Conservation (phyloP, 2,888 invertebrate genomes). For the Meta bourneti region DNA sequence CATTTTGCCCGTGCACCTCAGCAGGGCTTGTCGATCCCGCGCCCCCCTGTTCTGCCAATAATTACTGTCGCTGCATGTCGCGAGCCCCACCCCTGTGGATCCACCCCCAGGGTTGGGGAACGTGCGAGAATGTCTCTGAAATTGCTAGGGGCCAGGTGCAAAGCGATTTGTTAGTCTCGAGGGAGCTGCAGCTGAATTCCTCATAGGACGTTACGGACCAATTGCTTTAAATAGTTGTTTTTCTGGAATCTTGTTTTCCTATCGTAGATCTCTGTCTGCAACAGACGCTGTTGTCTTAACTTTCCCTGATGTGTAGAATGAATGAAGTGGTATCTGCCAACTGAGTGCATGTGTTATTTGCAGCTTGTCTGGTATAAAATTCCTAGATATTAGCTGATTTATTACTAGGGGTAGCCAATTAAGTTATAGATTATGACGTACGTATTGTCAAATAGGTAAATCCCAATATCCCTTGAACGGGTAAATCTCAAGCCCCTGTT, state of each 20-base stretch:
- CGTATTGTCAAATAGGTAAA: background rate
- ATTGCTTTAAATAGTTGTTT: conserved; percentile 56
- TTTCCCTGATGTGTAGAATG: background rate
- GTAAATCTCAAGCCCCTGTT: too few species aligned
- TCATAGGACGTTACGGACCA: background rate
- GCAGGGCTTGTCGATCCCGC: conserved; percentile 14
- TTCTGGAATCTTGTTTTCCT: conserved; percentile 30
- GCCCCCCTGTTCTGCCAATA: conserved; percentile 21
- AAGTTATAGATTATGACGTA: background rate
- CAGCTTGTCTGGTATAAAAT: background rate
- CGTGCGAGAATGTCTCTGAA: conserved; percentile 59
- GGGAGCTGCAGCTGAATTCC: conserved; percentile 11
- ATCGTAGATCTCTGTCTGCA: conserved; percentile 25
- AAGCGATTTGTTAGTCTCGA: conserved; percentile 57
- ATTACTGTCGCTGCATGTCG: conserved; percentile 65
- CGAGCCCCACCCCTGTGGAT: conserved; percentile 41
- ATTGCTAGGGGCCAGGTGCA: conserved; percentile 67
- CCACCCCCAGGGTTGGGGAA: conserved; percentile 7
- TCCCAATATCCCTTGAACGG: too few species aligned
- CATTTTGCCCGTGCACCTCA: conserved; percentile 4
- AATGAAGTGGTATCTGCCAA: background rate
- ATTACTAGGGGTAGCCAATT: background rate
- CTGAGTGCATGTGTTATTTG: background rate
- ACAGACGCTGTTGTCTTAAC: background rate
- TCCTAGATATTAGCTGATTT: too few species aligned